Evolutionary conservation across 2,113 vertebrate species (phyloP).

Genomic region (Myodes glareolus): DNA sequence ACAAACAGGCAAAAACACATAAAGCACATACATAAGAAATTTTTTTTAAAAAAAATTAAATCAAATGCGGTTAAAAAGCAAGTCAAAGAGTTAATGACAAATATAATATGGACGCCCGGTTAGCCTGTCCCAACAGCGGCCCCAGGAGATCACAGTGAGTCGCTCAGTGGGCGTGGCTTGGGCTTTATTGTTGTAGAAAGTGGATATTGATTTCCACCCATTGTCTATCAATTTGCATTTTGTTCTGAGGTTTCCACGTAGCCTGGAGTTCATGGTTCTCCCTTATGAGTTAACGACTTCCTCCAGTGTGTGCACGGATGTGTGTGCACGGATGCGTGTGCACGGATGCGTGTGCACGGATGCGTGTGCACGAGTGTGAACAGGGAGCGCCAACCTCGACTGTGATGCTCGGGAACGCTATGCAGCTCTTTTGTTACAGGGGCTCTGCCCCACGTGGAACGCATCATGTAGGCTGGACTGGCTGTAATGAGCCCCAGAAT

Average conservation of each 20-base stretch:
- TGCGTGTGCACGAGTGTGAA: neutral
- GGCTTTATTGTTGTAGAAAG: neutral
- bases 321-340: fast-evolving
- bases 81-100: neutral
- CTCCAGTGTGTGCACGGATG: neutral
- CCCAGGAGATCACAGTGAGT: neutral
- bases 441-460: neutral
- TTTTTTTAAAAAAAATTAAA: neutral
- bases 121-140: neutral
- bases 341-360: neutral
- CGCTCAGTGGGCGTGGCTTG: neutral
- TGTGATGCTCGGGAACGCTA: neutral
- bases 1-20: neutral
- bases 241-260: neutral
- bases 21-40: neutral
- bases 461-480: neutral
- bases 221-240: neutral
- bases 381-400: no score
- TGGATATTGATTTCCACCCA: neutral
- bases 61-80: neutral
- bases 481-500: neutral
- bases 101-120: neutral
- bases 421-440: neutral
- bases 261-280: neutral
- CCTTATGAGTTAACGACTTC: neutral